Base-by-base conservation (phyloP, 2,888 invertebrate species). In the Yponomeuta evonymella region DNA sequence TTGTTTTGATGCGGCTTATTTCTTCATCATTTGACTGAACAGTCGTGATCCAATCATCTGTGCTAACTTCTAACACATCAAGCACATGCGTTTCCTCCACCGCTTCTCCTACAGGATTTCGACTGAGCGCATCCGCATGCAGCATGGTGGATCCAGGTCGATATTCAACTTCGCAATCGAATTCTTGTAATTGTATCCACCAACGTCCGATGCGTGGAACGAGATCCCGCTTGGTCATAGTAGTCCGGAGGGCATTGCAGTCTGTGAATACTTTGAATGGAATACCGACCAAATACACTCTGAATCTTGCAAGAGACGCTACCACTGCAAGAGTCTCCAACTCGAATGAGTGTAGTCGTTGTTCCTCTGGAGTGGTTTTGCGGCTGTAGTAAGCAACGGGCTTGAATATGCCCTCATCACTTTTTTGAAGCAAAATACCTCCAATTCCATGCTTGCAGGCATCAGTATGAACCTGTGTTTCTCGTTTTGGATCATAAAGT, bases 181-280 rank as follows among this genome's bases (percentile, higher is more conserved):
- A 73, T 64, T 73, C 73, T 33, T 70, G 15, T 74, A 64, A 15
- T 10, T 65, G n/a, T 11, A 58, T 58, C 58, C 58, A 58, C 58
- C 58, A 58, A 3, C 58, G 3, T 2, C 72, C 62, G 51, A 77
- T 75, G 1, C 74, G 69, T 1, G 76, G 76, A 12, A 77, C 67
- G 0, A 75, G 63, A 29, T 77, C 75, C 8, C 75, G 23, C 65
- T 78, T 76, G 1, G 71, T 73, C 1, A 77, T 58, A 0, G 75
- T 76, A 0, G 73, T 70, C 0, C 75, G 72, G 4, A 76, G 64
- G 0, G 76, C 75, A 67, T 73, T 75, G 29, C 77, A 75, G 70
- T 78, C 78, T 0, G 76, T 77, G 0, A 75, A 23, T 1, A 76
- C 74, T 72, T 71, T 76, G 69, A 77, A 77, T 9, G 48, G 62